Evolutionary conservation across 2,797 vertebrate species (phyloP).

Genomic region (Pteronotus mesoamericanus): DNA sequence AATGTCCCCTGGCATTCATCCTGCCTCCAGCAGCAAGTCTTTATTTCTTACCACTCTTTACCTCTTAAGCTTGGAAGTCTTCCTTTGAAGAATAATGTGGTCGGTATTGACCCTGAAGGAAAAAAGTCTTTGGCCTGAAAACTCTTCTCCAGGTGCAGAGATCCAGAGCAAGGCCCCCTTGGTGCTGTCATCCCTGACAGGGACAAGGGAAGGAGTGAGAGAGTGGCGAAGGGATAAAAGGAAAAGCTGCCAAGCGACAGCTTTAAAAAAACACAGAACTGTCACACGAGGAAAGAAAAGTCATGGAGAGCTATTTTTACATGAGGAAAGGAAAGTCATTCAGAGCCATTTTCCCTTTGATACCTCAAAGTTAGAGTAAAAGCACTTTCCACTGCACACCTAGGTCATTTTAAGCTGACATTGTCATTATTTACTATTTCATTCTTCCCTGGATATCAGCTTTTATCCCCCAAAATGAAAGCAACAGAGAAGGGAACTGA

Average conservation of each 20-base stretch:
- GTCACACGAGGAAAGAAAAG: not conserved
- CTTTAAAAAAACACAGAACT: conserved; percentile 37
- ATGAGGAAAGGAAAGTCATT: no score
- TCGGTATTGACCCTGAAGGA: not conserved
- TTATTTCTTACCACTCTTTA: not conserved
- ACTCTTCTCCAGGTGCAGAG: not conserved
- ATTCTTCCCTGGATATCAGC: not conserved
- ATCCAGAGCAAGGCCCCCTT: conserved; percentile 3
- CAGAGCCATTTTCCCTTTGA: not conserved
- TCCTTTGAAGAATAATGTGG: not conserved
- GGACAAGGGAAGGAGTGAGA: not conserved
- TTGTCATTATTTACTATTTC: not conserved
- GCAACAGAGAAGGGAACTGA: not conserved
- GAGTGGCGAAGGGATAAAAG: not conserved
- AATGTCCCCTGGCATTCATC: not conserved
- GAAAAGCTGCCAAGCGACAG: conserved; percentile 2
- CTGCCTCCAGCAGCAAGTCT: not conserved
- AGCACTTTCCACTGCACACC: not conserved
- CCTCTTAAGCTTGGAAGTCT: not conserved
- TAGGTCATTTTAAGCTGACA: not conserved
- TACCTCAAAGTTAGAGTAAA: not conserved
- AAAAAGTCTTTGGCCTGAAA: conserved; percentile 13
- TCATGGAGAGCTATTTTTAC: not conserved
- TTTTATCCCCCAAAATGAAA: not conserved
- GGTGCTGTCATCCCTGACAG: not conserved